Evolutionary conservation across 2,113 vertebrate genomes (phyloP).

Genomic region (Garra rufa): DNA sequence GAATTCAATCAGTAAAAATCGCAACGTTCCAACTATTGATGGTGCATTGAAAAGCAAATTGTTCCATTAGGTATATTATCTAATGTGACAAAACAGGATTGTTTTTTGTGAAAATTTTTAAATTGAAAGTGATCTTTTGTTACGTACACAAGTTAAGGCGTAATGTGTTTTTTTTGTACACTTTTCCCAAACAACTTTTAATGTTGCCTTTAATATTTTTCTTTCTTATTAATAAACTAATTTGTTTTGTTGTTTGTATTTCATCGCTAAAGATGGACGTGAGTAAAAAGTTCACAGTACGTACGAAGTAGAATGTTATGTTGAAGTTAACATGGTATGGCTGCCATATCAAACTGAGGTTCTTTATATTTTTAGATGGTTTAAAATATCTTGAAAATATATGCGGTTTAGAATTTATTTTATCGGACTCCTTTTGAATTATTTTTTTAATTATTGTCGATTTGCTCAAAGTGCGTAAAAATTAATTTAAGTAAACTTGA

Average conservation of each 20-base stretch:
- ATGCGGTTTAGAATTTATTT: neutral
- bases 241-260: too few species aligned
- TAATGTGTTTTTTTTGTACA: neutral
- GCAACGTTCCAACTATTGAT: neutral
- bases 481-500: neutral
- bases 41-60: neutral
- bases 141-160: too few species aligned
- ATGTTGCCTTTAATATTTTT: neutral
- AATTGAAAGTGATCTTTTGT: neutral
- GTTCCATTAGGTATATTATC: neutral
- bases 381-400: neutral
- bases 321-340: neutral
- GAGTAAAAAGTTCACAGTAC: neutral
- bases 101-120: too few species aligned
- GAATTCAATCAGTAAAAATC: neutral
- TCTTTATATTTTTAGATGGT: neutral
- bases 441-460: neutral
- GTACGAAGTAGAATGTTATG: neutral
- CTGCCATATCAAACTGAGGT: neutral
- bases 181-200: neutral
- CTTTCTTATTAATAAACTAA: neutral
- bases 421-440: too few species aligned
- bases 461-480: neutral
- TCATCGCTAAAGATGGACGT: neutral
- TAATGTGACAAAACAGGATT: neutral